Conservation (phyloP, 1,140 invertebrate genomes). For the Sycophaga agraensis region DNA sequence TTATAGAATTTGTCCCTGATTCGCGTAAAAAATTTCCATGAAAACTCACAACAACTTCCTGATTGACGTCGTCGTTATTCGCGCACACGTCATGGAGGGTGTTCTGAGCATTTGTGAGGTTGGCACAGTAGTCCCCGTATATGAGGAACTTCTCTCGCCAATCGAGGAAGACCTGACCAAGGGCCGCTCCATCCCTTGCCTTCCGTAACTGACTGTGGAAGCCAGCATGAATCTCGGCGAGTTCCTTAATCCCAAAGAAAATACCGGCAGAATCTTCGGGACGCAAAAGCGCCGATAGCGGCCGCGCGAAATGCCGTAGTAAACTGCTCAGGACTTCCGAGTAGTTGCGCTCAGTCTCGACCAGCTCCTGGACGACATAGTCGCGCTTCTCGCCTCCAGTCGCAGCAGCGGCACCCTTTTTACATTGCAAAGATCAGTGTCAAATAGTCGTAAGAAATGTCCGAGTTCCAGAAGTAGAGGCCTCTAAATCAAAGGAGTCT, state of each 20-base stretch:
- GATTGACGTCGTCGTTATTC: conserved; percentile 62
- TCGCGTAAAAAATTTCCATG: no score
- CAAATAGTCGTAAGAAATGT: no score
- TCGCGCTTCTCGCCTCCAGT: conserved; percentile 81
- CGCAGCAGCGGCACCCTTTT: conserved; percentile 16
- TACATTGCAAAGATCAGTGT: no score
- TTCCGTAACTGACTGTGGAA: conserved; percentile 78
- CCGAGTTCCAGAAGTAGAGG: no score
- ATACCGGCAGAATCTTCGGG: conserved; percentile 77
- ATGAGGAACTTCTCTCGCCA: conserved; percentile 89
- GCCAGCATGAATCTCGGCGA: conserved; percentile 82
- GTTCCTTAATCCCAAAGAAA: conserved; percentile 88
- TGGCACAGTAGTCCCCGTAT: conserved; percentile 95
- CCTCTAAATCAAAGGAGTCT: no score
- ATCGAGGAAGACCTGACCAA: conserved; percentile 77
- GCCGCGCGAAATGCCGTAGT: conserved; percentile 77
- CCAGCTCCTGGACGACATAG: conserved; percentile 92
- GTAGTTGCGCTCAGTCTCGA: conserved; percentile 97
- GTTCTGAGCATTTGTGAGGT: conserved; percentile 80
- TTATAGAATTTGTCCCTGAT: no score
- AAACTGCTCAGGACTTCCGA: conserved; percentile 90
- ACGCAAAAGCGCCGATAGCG: conserved; percentile 71
- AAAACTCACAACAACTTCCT: conserved; percentile 61
- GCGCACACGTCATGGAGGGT: conserved; percentile 73
- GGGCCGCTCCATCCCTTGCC: conserved; percentile 59